Conservation (phyloP, 2,113 vertebrate species). For the Stegastes partitus region DNA sequence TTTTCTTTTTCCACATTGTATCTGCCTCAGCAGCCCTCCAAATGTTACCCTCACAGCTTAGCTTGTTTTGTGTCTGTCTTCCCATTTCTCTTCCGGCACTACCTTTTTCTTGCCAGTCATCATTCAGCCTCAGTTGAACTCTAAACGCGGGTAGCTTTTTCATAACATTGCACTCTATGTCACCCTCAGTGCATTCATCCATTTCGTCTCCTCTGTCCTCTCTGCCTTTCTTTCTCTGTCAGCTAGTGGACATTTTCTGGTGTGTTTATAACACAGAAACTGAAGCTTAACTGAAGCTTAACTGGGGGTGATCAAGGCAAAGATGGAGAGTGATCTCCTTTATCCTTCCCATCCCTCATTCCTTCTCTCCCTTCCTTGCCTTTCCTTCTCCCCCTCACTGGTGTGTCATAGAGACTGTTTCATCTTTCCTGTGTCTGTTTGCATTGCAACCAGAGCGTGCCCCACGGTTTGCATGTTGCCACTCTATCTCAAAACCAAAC, state of each 20-base stretch:
- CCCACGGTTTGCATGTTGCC: conserved; percentile 90
- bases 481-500: conserved; percentile 98
- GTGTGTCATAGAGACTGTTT: conserved; percentile 57
- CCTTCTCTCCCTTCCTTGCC: conserved; percentile 14
- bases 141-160: conserved; percentile 46
- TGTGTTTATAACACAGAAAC: conserved; percentile 90
- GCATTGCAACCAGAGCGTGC: conserved; percentile 86
- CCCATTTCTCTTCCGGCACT: conserved; percentile 33
- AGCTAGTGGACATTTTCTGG: conserved; percentile 79
- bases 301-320: conserved; percentile 91
- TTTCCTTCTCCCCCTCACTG: conserved; percentile 20
- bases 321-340: conserved; percentile 85
- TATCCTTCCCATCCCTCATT: conserved; percentile 58
- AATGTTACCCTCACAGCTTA: conserved; percentile 49
- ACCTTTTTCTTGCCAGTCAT: conserved; percentile 53
- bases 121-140: conserved; percentile 47
- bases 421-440: conserved; percentile 71
- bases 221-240: conserved; percentile 58
- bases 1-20: conserved; percentile 37
- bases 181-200: conserved; percentile 37
- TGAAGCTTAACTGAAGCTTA: conserved; percentile 90
- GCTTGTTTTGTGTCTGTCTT: conserved; percentile 47
- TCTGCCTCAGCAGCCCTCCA: conserved; percentile 48
- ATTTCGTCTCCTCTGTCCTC: conserved; percentile 42
- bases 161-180: conserved; percentile 37